Base-by-base conservation (phyloP, 1,140 invertebrate genomes). In the Sycobia sp. region DNA sequence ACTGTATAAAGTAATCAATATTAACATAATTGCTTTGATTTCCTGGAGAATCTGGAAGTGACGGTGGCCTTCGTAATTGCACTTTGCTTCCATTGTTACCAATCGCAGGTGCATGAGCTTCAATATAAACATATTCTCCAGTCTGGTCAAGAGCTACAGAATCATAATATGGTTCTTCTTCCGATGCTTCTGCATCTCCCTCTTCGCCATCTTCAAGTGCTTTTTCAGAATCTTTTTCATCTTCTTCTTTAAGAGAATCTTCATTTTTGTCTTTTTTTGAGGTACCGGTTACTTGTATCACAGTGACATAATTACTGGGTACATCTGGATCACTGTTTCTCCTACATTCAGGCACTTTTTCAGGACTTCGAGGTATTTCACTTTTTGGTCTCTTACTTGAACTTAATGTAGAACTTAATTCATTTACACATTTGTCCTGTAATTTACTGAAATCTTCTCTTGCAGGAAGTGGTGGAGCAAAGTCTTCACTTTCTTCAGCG, bases 1-100 rank as follows among this genome's bases (percentile, higher is more conserved):
- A 92, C 89, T 90, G 86, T 73, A 94, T 87, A 71, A 94, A 94
- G 77, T 93, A 94, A 75, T 94, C 91, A 81, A 94, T 94, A 78
- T 94, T 94, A 75, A 94, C 91, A 81, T 94, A 94, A 81, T 93
- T 94, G 64, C 90, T 90, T 54, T 87, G 86, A 76, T 88, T 85
- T 66, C 88, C 87, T 27, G 89, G 88, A 39, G 89, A 88, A 76
- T 92, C 90, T 27, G 90, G 89, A 70, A 90, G 87, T 20, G 80
- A 81, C 0, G 79, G 80, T 9, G 80, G 79, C 65, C 80, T 75
- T 27, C 73, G 69, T 10, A 72, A 67, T n/a, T 75, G 73, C 5
- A 71, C 69, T 70, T 72, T 77, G 27, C 58, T 74, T 2, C 65
- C 67, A 60, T 75, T 80, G 50, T 72, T 82, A 36, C 70, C 68